phyloP scores from a whole-genome alignment of 2,113 vertebrate species.

The Cervus canadensis region DNA sequence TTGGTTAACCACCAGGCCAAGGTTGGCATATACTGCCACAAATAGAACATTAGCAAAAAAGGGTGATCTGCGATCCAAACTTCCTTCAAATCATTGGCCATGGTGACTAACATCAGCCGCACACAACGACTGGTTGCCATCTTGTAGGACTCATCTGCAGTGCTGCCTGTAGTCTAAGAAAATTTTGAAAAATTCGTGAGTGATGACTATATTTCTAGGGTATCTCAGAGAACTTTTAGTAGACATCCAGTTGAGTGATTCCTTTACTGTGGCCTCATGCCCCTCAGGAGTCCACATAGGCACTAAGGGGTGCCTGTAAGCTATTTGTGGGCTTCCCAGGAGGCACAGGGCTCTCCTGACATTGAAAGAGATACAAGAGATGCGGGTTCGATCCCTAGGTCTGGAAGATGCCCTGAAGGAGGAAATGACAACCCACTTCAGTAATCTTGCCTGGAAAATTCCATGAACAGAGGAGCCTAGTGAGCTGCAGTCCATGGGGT shows the following conservation, averaged over 20 bases:
- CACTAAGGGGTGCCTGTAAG: not conserved
- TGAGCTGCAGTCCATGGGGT: not conserved
- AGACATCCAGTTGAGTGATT: not conserved
- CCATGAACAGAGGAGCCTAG: not conserved
- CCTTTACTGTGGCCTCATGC: not conserved
- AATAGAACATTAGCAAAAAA: constrained; percentile 85
- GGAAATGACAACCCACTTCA: not conserved
- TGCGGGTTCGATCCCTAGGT: not conserved
- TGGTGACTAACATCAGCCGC: constrained; percentile 87
- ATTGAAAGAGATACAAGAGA: not conserved
- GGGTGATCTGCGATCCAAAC: constrained; percentile 93
- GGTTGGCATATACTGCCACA: constrained; percentile 93
- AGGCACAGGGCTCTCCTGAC: not conserved
- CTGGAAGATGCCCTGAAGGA: not conserved
- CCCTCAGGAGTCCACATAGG: not conserved
- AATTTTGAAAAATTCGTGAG: not conserved
- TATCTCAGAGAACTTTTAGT: not conserved
- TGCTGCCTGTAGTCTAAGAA: constrained; percentile 53
- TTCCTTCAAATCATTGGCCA: constrained; percentile 89
- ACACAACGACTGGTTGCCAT: constrained; percentile 91
- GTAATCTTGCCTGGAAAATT: not conserved
- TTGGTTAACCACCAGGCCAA: constrained; percentile 85
- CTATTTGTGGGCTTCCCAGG: not conserved
- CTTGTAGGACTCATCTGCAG: constrained; percentile 85
- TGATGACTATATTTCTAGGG: not conserved